phyloP scores from a whole-genome alignment of 2,113 vertebrate species.

The Xiphorhynchus elegans region DNA sequence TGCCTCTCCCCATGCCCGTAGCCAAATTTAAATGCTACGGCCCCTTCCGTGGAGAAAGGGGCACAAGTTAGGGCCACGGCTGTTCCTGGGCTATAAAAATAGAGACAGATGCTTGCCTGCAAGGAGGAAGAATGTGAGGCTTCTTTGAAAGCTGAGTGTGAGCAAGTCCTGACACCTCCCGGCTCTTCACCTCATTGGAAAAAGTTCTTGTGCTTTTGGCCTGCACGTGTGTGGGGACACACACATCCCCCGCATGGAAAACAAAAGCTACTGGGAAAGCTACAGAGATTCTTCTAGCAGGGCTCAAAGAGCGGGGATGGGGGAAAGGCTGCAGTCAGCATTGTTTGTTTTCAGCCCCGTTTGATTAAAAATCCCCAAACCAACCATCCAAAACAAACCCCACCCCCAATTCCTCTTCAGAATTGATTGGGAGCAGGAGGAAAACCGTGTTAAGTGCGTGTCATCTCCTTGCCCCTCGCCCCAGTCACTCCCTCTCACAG shows the following conservation, averaged over 20 bases:
- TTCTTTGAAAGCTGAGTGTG: slow-evolving; percentile 36
- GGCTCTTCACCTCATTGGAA: slow-evolving; percentile 46
- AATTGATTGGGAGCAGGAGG: not conserved
- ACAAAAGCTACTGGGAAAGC: slow-evolving; percentile 47
- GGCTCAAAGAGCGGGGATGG: not conserved
- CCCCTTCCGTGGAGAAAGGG: not conserved
- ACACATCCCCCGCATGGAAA: not conserved
- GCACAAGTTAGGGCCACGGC: slow-evolving; percentile 21
- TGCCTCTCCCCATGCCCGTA: slow-evolving; percentile 21
- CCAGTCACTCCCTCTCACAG: not conserved
- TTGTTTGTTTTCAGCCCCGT: not conserved
- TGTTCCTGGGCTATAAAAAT: slow-evolving; percentile 53
- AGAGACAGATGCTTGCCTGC: slow-evolving; percentile 36
- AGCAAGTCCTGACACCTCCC: slow-evolving; percentile 62
- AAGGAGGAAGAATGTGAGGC: slow-evolving; percentile 44
- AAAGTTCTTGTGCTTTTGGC: slow-evolving; percentile 39
- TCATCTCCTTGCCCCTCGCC: not conserved
- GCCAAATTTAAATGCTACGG: slow-evolving; percentile 35
- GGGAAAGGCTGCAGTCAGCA: not conserved
- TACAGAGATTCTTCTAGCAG: slow-evolving; percentile 36
- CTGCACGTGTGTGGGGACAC: not conserved
- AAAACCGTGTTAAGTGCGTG: fast-evolving
- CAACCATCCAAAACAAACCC: not conserved
- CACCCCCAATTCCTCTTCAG: not conserved
- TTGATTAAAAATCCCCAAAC: not conserved